phyloP scores from a whole-genome alignment of 1,140 invertebrate species.

The Bombus cullumanus region DNA sequence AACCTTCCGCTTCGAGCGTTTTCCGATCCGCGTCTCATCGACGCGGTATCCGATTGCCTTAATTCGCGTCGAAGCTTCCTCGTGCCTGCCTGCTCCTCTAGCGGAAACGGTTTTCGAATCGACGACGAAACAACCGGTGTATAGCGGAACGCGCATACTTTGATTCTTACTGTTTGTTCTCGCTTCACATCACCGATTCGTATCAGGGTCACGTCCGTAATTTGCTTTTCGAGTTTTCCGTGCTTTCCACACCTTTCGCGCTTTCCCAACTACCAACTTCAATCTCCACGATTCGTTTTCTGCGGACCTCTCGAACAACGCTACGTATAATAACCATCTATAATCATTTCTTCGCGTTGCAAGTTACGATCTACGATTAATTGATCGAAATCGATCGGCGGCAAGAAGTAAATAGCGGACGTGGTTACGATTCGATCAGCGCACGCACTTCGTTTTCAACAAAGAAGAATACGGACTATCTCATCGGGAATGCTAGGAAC shows the following conservation, averaged over 20 bases:
- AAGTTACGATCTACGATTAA: neutral
- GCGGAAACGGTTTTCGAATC: neutral
- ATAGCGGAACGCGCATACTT: neutral
- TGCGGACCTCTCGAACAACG: neutral
- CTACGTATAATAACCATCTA: no score
- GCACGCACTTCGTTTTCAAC: neutral
- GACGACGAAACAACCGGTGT: neutral
- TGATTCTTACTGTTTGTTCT: neutral
- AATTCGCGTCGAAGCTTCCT: slow-evolving; percentile 35
- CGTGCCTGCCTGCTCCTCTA: slow-evolving; percentile 10
- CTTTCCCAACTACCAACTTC: no score
- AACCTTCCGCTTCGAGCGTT: slow-evolving; percentile 27
- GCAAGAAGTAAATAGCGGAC: neutral
- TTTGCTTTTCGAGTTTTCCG: neutral
- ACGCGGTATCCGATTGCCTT: slow-evolving; percentile 59
- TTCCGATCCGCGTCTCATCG: neutral
- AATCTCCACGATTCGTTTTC: neutral
- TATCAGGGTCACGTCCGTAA: neutral
- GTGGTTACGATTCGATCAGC: neutral
- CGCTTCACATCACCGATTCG: neutral
- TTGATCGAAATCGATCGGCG: neutral
- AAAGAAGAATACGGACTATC: neutral
- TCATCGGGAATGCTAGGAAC: neutral
- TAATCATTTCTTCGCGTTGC: neutral
- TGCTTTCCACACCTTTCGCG: neutral